phyloP scores from a whole-genome alignment of 2,113 vertebrate genomes.

The Hiodon tergisus region DNA sequence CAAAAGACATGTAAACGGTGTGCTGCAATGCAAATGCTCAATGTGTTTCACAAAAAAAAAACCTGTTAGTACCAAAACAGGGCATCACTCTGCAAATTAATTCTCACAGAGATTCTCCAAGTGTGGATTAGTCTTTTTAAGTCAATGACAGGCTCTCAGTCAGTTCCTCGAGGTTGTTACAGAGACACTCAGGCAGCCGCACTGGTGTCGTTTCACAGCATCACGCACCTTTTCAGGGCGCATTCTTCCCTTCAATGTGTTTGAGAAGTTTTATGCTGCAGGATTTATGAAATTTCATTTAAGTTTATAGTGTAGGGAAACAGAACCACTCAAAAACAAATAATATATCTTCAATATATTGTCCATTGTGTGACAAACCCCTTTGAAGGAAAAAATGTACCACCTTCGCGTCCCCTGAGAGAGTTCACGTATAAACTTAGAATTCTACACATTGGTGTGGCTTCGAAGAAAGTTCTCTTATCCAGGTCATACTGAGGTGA shows the following conservation, averaged over 20 bases:
- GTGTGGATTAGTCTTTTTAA: background rate
- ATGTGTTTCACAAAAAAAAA: constrained; percentile 3
- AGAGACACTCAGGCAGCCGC: no score
- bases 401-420: constrained; percentile 12
- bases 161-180: background rate
- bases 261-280: background rate
- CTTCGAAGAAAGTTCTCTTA: constrained; percentile 1
- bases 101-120: background rate
- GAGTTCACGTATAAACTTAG: constrained; percentile 15
- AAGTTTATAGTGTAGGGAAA: no score
- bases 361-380: background rate
- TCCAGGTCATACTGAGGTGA: constrained; percentile 4
- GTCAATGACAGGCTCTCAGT: background rate
- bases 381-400: background rate
- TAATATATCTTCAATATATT: constrained; percentile 2
- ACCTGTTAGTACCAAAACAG: background rate
- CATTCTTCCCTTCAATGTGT: background rate
- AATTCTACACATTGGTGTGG: constrained; percentile 14
- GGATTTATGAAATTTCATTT: background rate
- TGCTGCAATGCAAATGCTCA: background rate
- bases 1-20: background rate
- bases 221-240: no score
- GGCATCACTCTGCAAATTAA: background rate
- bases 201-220: no score
- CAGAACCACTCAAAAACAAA: background rate